Percentiles rank a stretch among this genome's conserved stretches.
Evolutionary conservation across 2,113 vertebrate genomes (phyloP).

Genomic region (Copsychus sechellarum): DNA sequence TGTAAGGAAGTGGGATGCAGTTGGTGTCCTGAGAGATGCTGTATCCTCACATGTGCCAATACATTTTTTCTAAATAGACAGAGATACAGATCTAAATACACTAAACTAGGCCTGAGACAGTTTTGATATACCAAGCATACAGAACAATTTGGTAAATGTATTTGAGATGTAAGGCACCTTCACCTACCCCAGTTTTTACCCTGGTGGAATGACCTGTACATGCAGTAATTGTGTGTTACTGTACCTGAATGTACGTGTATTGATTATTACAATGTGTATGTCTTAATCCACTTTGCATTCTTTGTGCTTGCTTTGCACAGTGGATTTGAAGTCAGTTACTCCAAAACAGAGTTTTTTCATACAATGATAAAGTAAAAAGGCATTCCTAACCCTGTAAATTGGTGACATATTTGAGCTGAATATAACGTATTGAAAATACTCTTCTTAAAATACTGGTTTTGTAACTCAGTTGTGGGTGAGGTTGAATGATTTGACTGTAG

Average conservation of each 20-base stretch:
- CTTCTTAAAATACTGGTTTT: background rate
- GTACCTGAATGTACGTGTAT: background rate
- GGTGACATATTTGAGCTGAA: background rate
- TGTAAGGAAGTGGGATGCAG: rapidly evolving
- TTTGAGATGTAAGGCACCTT: background rate
- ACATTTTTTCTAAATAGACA: background rate
- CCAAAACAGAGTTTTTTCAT: background rate
- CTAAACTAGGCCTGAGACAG: background rate
- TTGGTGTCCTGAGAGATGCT: background rate
- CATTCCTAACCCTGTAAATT: background rate
- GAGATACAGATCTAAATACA: no score
- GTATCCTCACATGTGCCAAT: background rate
- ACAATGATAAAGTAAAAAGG: background rate
- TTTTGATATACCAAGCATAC: background rate
- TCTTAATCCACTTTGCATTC: background rate
- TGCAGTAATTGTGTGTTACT: background rate
- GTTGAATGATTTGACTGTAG: background rate
- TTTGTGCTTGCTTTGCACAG: constrained; percentile 21
- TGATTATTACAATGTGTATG: background rate
- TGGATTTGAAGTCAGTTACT: constrained; percentile 2
- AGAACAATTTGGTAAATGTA: background rate
- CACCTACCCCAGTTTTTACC: background rate
- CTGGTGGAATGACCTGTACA: background rate
- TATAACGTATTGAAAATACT: background rate
- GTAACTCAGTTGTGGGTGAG: background rate